phyloP scores from a whole-genome alignment of 1,140 invertebrate genomes.

The Drosophila gunungcola region DNA sequence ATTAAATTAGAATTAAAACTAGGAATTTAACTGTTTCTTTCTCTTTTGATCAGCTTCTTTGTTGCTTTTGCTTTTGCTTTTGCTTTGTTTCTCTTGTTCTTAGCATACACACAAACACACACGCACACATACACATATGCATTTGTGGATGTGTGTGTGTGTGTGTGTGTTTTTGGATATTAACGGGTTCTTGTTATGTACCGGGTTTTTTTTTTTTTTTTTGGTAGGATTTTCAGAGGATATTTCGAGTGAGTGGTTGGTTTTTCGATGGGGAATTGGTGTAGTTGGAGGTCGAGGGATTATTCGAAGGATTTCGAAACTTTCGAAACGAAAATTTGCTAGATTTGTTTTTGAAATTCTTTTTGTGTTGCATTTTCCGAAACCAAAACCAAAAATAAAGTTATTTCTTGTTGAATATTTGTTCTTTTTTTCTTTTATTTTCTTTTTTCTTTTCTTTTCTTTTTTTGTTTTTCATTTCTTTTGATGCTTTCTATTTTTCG shows the following conservation, averaged over 20 bases:
- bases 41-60: conserved; percentile 24
- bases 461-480: conserved; percentile 23
- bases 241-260: conserved; percentile 26
- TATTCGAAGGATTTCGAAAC: conserved; percentile 27
- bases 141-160: conserved; percentile 5
- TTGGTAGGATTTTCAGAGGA: conserved; percentile 17
- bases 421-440: conserved; percentile 10
- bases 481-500: conserved; percentile 21
- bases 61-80: conserved; percentile 16
- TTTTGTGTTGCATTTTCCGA: conserved; percentile 51
- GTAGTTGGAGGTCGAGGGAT: conserved; percentile 21
- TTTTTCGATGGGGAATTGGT: conserved; percentile 32
- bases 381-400: conserved; percentile 75
- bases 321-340: conserved; percentile 17
- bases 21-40: conserved; percentile 38
- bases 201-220: conserved; percentile 39
- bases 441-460: conserved; percentile 7
- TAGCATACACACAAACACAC: conserved; percentile 2
- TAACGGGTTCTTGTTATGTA: conserved; percentile 67
- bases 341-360: conserved; percentile 3
- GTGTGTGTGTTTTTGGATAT: not conserved
- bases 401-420: conserved; percentile 49
- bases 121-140: conserved; percentile 1
- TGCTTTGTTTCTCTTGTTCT: conserved; percentile 31
- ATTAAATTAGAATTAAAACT: conserved; percentile 80